Evolutionary conservation across 2,888 invertebrate species (phyloP).

Genomic region (Drosophila robusta): DNA sequence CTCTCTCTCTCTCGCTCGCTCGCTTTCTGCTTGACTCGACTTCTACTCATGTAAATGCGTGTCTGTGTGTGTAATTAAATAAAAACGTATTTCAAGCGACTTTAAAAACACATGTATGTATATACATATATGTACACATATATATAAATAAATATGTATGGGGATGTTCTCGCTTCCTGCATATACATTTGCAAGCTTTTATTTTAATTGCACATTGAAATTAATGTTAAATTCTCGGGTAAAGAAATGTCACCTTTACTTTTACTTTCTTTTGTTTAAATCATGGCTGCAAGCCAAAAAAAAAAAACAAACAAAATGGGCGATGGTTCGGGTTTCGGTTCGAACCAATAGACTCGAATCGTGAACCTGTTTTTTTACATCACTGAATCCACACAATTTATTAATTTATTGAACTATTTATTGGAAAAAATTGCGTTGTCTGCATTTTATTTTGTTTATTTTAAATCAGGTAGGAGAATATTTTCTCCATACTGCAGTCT

Average conservation of each 20-base stretch:
- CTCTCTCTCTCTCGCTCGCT: background rate
- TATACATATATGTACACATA: background rate
- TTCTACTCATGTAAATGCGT: background rate
- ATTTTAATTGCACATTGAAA: slow-evolving; percentile 61
- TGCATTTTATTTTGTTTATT: too few species aligned
- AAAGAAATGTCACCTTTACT: background rate
- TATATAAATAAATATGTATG: background rate
- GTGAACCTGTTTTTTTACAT: too few species aligned
- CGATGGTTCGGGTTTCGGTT: too few species aligned
- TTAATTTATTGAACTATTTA: too few species aligned
- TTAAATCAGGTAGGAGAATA: too few species aligned
- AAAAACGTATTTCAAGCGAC: slow-evolving; percentile 57
- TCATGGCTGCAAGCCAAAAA: too few species aligned
- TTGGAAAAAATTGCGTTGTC: too few species aligned
- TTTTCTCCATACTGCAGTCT: too few species aligned
- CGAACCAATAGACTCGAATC: too few species aligned
- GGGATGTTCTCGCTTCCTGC: slow-evolving; percentile 4
- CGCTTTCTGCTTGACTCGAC: slow-evolving; percentile 1
- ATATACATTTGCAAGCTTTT: slow-evolving; percentile 48
- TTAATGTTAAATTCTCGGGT: slow-evolving; percentile 21
- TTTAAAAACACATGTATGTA: slow-evolving; percentile 21
- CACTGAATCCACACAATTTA: too few species aligned
- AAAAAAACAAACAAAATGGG: too few species aligned
- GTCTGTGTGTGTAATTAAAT: slow-evolving; percentile 65
- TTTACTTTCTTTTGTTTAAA: background rate